A percentile compares a stretch with the other conserved stretches of the same genome.
Evolutionary conservation across 37 sponge, comb jelly and placozoan genomes (phyloP).

Genomic region (Lycopodina hypogea): DNA sequence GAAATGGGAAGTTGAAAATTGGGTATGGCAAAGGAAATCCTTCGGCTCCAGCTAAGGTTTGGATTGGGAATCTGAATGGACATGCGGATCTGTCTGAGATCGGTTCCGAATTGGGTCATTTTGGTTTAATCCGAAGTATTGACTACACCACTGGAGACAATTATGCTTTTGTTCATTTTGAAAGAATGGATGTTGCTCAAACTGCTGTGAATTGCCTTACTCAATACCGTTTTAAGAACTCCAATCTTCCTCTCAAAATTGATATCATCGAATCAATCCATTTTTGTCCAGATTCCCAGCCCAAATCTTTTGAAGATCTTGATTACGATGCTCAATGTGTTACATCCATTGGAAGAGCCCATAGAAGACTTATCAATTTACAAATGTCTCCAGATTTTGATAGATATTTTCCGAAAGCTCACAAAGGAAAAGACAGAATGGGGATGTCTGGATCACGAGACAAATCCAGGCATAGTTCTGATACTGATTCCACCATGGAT

Average conservation of each 20-base stretch:
- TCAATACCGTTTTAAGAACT: constrained; percentile 39
- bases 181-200: constrained; percentile 70
- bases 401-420: not conserved
- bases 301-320: constrained; percentile 25
- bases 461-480: not conserved
- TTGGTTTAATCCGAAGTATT: constrained; percentile 78
- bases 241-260: constrained; percentile 42
- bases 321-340: not conserved
- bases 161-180: constrained; percentile 76
- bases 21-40: constrained; percentile 85
- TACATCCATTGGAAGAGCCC: not conserved
- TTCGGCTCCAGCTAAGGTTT: constrained; percentile 72
- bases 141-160: constrained; percentile 75
- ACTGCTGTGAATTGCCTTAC: constrained; percentile 50
- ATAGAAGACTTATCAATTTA: not conserved
- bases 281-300: not conserved
- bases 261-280: constrained; percentile 31
- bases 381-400: not conserved
- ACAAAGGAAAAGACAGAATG: not conserved
- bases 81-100: constrained; percentile 65
- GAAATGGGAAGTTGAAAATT: constrained; percentile 73
- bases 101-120: constrained; percentile 79
- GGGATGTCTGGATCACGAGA: not conserved
- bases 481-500: not conserved
- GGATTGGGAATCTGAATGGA: constrained; percentile 67